Evolutionary conservation across 2,888 invertebrate genomes (phyloP), one percentile per base, ranked within the genome.

Genomic region (Microplitis manilae): DNA sequence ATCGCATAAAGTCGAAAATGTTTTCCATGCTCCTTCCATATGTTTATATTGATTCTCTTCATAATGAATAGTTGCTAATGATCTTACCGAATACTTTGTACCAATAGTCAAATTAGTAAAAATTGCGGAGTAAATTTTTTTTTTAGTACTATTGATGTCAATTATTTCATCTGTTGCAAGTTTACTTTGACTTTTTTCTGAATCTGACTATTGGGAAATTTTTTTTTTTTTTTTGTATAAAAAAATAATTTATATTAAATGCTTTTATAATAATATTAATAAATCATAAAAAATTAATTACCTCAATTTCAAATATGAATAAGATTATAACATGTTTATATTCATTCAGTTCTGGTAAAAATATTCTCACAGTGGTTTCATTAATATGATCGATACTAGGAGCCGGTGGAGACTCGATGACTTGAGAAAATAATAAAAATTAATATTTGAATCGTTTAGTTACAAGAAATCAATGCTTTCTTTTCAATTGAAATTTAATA

Each of bases 261-360:
- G 50, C 4, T 30, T 30, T 30, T 4, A 30, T 30, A 30, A 30
- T 30, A 2, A 20, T 30, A 1, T 13, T 50, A 50, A 50, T 50
- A 2, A 50, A 50, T 8, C 5, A 8, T 13, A 2, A 50, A 13
- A 30, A 30, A 30, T 4, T 30, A 30, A 30, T 30, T 50, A 50
- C 50, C 50, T 50, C 50, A 50, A 50, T 50, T 50, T 50, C 50
- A 50, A 50, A 50, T 50, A 50, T 50, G 50, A 50, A 50, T 50
- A 50, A 50, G 13, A 50, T 50, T 50, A 50, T 50, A 50, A 50
- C 50, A 5, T 50, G 50, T 13, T 50, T 50, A 50, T 50, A 50
- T 50, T 50, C 50, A 50, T 50, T 50, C 13, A 50, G 9, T 50
- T 50, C 50, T 5, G 13, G 50, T 50, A 50, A 50, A 50, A 50